Evolutionary conservation across 2,888 invertebrate species (phyloP), one percentile per base, ranked within the genome.

Genomic region (Balanococcus diminutus): DNA sequence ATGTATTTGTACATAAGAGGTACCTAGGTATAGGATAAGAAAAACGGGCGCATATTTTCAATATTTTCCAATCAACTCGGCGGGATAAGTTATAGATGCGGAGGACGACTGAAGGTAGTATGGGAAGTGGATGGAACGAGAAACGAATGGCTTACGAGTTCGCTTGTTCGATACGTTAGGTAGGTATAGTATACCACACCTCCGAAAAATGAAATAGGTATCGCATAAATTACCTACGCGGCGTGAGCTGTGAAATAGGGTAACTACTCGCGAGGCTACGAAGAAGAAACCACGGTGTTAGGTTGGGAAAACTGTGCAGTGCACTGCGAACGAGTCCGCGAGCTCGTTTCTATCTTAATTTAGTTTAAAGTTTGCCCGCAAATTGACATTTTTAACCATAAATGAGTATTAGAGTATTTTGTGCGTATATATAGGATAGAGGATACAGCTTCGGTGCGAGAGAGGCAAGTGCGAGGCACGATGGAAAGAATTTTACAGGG

Each of bases 311-410:
- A 61, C 4, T 2, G 11, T 22, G 61, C 14, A 61, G 25, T 8
- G n/a, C n/a, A n/a, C 36, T 8, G 36, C 36, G 5, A 36, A 8
- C 36, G 5, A 36, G 36, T n/a, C 36, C 36, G 51, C 51, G 32
- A 32, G 14, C 32, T 22, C 61, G 36, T 75, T 75, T 75, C 31
- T 36, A 32, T 75, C 75, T 75, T 75, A 75, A 75, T 75, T 75
- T 32, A 31, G 75, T n/a, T 32, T 22, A n/a, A 8, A 19, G 75
- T 75, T 75, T 75, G 16, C 16, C 75, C 75, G 32, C 75, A 32
- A 32, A 75, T 75, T 75, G 75, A 75, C 75, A 32, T 75, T 75
- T 67, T 75, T 32, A 75, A 75, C 32, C 32, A 75, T 75, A 32
- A 32, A 75, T 32, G 31, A 75, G 75, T 32, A 75, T 32, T 32